A percentile compares a stretch with the other conserved stretches of the same genome.
Evolutionary conservation across 1,140 invertebrate genomes (phyloP).

Genomic region (Bombus ignitus): DNA sequence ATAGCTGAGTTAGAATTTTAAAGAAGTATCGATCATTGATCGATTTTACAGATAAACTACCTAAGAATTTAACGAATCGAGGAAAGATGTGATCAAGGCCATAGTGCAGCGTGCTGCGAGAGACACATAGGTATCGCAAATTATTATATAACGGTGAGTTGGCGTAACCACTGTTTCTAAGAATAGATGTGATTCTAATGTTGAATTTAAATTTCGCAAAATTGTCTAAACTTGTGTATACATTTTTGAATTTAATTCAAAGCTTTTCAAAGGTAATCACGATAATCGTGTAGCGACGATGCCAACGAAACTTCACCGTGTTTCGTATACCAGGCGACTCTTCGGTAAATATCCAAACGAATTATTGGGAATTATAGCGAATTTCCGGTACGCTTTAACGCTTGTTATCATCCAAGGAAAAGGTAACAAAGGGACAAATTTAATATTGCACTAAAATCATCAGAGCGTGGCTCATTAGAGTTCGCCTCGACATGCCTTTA

Average conservation of each 20-base stretch:
- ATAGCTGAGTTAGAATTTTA: too few relatives aligned
- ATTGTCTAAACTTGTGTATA: neutral
- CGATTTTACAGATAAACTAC: neutral
- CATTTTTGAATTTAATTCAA: neutral
- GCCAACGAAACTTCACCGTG: neutral
- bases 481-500: constrained; percentile 35
- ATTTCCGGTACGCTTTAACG: neutral
- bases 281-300: neutral
- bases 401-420: neutral
- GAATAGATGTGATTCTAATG: constrained; percentile 26
- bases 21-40: too few relatives aligned
- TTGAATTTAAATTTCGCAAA: constrained; percentile 14
- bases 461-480: constrained; percentile 43
- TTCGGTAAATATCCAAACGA: neutral
- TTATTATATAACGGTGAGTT: constrained; percentile 36
- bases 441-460: constrained; percentile 26
- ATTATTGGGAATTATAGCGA: neutral
- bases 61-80: neutral
- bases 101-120: neutral
- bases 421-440: constrained; percentile 11
- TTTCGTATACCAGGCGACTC: neutral
- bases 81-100: neutral
- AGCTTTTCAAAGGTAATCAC: neutral
- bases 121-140: constrained; percentile 7
- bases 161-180: constrained; percentile 16